These are phyloP conservation scores for Neodon shergylaensis DNA, from an alignment of 2,113 vertebrate species.

Conservation along the genomic window DNA sequence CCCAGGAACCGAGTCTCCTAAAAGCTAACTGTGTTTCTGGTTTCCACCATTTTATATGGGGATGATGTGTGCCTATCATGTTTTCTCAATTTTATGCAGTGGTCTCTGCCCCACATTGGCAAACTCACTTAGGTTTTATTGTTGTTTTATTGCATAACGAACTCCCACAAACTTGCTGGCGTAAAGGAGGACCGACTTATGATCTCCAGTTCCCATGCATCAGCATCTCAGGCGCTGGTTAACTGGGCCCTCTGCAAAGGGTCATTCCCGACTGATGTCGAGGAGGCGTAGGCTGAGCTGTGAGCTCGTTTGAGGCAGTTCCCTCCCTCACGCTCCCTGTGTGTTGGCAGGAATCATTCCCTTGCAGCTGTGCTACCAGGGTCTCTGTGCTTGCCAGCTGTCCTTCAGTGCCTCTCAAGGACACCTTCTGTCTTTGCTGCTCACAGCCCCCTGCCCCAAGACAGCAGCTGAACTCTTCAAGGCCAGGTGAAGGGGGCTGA, in stretches of 20 bases:
- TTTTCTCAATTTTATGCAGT: not conserved
- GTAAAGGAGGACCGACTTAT: not conserved
- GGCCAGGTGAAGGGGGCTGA: not conserved
- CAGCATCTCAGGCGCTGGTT: not conserved
- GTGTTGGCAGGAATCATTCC: not conserved
- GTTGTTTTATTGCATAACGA: not conserved
- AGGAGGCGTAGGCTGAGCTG: not conserved
- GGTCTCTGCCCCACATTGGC: not conserved
- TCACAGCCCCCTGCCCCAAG: not conserved
- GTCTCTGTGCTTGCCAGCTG: not conserved
- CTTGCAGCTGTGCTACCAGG: not conserved
- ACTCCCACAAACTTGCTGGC: not conserved
- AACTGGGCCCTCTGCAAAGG: not conserved
- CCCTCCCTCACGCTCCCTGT: not conserved
- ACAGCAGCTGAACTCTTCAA: not conserved
- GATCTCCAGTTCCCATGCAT: not conserved
- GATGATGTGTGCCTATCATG: not conserved
- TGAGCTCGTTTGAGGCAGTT: not conserved
- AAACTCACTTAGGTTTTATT: not conserved
- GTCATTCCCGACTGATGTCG: not conserved
- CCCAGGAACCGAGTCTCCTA: not conserved
- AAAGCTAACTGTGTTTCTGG: not conserved
- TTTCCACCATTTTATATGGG: not conserved
- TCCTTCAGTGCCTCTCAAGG: not conserved
- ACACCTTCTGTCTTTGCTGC: not conserved